These are phyloP conservation scores for Macrobrachium nipponense DNA, from an alignment of 1,140 invertebrate species.

Conservation along the genomic window DNA sequence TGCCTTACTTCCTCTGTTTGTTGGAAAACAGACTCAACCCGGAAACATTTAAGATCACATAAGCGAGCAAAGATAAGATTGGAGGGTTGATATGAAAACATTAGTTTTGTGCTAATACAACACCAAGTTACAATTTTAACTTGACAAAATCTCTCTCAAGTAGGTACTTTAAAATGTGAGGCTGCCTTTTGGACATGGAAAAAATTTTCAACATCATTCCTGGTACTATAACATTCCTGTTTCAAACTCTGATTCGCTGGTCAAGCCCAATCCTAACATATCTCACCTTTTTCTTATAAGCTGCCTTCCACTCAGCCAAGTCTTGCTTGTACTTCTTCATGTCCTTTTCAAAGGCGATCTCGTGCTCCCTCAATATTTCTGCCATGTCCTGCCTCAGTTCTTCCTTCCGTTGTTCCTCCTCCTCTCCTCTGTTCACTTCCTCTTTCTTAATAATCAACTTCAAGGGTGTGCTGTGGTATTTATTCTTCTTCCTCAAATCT, in stretches of 20 bases:
- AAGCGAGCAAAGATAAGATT: too few species aligned
- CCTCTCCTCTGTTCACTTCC: constrained; percentile 28
- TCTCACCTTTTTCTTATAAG: constrained; percentile 39
- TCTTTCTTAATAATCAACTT: constrained; percentile 43
- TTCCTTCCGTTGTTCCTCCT: constrained; percentile 42
- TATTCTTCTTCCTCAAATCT: constrained; percentile 8
- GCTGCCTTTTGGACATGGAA: too few species aligned
- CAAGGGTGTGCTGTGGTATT: constrained; percentile 19
- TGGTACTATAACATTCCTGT: not conserved
- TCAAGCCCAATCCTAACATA: too few species aligned
- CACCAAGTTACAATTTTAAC: too few species aligned
- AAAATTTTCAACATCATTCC: too few species aligned
- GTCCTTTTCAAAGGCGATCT: constrained; percentile 17
- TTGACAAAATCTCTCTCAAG: too few species aligned
- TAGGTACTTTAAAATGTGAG: too few species aligned
- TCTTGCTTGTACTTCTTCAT: constrained; percentile 39
- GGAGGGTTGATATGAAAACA: too few species aligned
- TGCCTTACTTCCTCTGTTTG: too few species aligned
- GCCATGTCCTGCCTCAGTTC: constrained; percentile 33
- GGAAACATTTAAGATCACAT: too few species aligned
- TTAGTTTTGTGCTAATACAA: too few species aligned
- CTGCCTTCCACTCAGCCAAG: constrained; percentile 31
- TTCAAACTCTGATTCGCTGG: not conserved
- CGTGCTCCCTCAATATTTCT: constrained; percentile 30
- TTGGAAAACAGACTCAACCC: too few species aligned